A percentile compares a stretch with the other conserved stretches of the same genome.
phyloP scores from a whole-genome alignment of 2,888 invertebrate species.

The Cheiracanthium punctorium region DNA sequence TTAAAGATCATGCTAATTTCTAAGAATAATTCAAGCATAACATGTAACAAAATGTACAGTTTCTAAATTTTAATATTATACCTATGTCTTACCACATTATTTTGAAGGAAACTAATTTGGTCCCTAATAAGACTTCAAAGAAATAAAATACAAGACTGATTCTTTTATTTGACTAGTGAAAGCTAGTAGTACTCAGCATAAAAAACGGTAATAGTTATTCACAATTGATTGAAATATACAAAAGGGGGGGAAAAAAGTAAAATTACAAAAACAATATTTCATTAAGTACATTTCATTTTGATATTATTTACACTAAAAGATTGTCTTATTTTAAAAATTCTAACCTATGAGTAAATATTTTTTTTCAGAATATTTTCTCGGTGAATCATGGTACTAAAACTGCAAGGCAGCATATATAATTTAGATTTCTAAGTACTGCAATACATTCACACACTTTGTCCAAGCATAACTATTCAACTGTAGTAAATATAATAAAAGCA shows the following conservation, averaged over 20 bases:
- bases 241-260: background rate
- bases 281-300: background rate
- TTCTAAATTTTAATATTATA: background rate
- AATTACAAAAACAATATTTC: background rate
- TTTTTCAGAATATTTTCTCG: conserved; percentile 1
- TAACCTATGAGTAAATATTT: background rate
- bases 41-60: conserved; percentile 2
- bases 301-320: background rate
- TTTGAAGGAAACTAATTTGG: background rate
- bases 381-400: conserved; percentile 8
- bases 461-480: conserved; percentile 20
- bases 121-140: background rate
- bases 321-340: background rate
- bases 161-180: background rate
- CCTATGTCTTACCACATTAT: background rate
- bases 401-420: conserved; percentile 45
- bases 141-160: background rate
- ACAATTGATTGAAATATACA: background rate
- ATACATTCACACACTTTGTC: background rate
- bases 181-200: background rate
- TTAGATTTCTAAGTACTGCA: conserved; percentile 48
- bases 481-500: conserved; percentile 45
- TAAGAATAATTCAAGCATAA: background rate
- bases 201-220: background rate
- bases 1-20: background rate